Conservation (phyloP, 2,888 invertebrate species). For the Sesamia inferens region DNA sequence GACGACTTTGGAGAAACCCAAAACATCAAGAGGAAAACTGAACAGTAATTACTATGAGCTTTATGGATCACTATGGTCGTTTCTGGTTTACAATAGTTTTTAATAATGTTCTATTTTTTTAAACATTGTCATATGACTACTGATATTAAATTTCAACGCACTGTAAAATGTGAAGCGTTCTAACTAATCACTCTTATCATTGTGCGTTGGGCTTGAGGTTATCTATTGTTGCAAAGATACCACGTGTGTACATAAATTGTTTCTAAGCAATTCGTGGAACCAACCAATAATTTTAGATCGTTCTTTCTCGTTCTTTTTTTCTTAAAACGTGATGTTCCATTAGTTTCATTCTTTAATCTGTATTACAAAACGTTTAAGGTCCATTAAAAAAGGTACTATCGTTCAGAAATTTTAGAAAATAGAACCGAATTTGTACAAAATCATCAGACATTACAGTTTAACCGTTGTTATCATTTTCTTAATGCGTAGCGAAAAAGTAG, state of each 20-base stretch:
- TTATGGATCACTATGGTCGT: not conserved
- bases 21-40: not conserved
- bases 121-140: conserved; percentile 4
- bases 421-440: not conserved
- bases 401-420: not conserved
- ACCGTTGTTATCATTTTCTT: not conserved
- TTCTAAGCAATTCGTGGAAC: conserved; percentile 55
- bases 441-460: not conserved
- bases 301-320: conserved; percentile 1
- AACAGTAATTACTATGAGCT: not conserved
- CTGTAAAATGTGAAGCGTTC: conserved; percentile 49
- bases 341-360: not conserved
- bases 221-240: conserved; percentile 67
- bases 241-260: conserved; percentile 56
- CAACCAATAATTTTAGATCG: conserved; percentile 14
- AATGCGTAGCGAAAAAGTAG: not conserved
- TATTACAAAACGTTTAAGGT: not conserved
- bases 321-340: conserved; percentile 1
- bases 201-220: conserved; percentile 64
- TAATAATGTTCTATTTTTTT: not conserved
- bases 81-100: not conserved
- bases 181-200: conserved; percentile 64
- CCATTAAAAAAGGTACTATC: not conserved
- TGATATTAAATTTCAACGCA: conserved; percentile 53
- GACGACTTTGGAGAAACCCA: not conserved